Evolutionary conservation across 1,140 invertebrate species (phyloP).

Genomic region (Brachionus plicatilis): DNA sequence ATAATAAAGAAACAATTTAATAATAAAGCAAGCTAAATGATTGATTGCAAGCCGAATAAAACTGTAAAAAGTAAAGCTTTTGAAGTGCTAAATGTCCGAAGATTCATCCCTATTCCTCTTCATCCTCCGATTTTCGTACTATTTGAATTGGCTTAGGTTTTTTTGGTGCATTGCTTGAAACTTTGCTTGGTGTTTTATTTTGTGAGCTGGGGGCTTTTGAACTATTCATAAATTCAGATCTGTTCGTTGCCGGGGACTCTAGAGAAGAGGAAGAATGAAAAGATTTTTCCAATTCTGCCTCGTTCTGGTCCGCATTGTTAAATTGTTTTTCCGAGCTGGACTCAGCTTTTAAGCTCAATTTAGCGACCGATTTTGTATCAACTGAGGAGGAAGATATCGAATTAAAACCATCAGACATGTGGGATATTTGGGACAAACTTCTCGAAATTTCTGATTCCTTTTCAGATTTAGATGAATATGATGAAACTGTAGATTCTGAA

Average conservation of each 20-base stretch:
- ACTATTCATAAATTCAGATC: constrained; percentile 13
- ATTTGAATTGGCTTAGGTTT: constrained; percentile 17
- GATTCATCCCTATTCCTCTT: neutral
- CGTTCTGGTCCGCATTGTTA: neutral
- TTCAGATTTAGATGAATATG: neutral
- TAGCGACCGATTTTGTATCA: neutral
- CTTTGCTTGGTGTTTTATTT: neutral
- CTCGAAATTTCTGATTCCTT: neutral
- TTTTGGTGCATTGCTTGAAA: neutral
- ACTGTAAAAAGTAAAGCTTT: neutral
- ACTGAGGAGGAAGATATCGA: neutral
- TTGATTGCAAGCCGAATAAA: neutral
- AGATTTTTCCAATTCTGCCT: neutral
- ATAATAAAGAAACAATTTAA: neutral
- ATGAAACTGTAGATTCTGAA: neutral
- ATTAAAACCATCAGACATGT: neutral
- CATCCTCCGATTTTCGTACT: neutral
- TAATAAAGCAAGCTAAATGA: neutral
- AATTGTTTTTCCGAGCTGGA: neutral
- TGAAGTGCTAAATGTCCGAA: neutral
- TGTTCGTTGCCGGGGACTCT: neutral
- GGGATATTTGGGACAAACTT: neutral
- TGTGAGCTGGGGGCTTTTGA: neutral
- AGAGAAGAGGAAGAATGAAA: neutral
- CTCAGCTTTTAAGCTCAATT: neutral